Evolutionary conservation across 2,797 vertebrate genomes (phyloP), one percentile per base, ranked within the genome.

Genomic region (Artibeus lituratus): DNA sequence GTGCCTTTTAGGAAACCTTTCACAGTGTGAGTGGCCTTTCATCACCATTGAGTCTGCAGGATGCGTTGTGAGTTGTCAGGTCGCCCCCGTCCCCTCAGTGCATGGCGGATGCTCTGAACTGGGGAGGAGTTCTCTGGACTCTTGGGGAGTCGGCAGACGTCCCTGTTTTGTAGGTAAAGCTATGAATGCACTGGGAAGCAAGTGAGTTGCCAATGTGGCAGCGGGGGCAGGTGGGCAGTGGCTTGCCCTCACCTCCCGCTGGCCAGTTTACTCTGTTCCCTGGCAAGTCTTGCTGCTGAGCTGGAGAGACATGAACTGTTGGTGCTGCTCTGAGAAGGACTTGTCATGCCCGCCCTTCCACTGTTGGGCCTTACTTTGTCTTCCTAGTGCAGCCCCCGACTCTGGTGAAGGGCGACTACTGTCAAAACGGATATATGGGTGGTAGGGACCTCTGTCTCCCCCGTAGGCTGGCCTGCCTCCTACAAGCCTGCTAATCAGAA

Each of bases 1-100:
- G 0, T 29, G 80, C 57, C 69, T 93, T 83, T 94, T 1, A 88
- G 90, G 76, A 87, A 77, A 39, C 51, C 53, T 84, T 96, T 97
- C 96, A 96, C 96, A 96, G 93, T 3, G 1, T 5, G 2, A 51
- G 44, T 21, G 67, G 81, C 24, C 57, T 98, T 96, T 96, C 78
- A 94, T 94, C 93, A 37, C 51, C 44, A 3, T 19, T 4, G 77
- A 90, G 91, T 62, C 69, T 55, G 51, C 4, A 7, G 92, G 74
- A 55, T 0, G 2, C 37, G 55, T 22, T 85, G 19, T 65, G 87
- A 92, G 16, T 59, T 85, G 37, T 94, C 53, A 19, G 83, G 62
- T 70, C 35, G 10, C 51, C 7, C 65, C 7, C 10, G 42, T 87
- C 84, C 53, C 82, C 69, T 39, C 62, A 8, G n/a, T 35, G 72